Percentiles rank a stretch among this genome's conserved stretches.
Evolutionary conservation across 2,113 vertebrate species (phyloP).

Genomic region (Xenopus laevis): DNA sequence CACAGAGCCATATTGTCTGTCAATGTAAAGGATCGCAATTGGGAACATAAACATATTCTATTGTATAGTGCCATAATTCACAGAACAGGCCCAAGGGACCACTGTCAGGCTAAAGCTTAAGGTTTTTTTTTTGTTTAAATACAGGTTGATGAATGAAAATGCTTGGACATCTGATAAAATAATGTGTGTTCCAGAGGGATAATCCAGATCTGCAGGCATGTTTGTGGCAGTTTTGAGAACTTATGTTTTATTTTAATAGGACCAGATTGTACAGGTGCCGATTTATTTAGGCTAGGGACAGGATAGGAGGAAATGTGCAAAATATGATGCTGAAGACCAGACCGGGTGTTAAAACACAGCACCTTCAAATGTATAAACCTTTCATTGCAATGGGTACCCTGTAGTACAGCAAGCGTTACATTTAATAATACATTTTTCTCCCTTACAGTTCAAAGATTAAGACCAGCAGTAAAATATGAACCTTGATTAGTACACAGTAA

Average conservation of each 20-base stretch:
- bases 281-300: background rate
- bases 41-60: conserved; percentile 1
- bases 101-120: background rate
- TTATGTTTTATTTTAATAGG: conserved; percentile 5
- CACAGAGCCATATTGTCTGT: background rate
- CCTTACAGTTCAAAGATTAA: too few relatives aligned
- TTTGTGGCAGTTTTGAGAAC: background rate
- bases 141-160: too few relatives aligned
- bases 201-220: background rate
- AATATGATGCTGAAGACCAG: too few relatives aligned
- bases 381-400: too few relatives aligned
- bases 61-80: background rate
- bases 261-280: conserved; percentile 29
- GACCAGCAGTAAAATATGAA: too few relatives aligned
- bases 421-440: too few relatives aligned
- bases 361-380: too few relatives aligned
- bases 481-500: too few relatives aligned
- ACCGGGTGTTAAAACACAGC: too few relatives aligned
- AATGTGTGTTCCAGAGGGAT: background rate
- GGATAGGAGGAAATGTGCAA: background rate
- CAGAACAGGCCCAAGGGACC: background rate
- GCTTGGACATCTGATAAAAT: background rate
- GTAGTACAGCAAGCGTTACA: too few relatives aligned
- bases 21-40: background rate
- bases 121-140: background rate